Conservation (phyloP, 2,797 vertebrate genomes). For the Pantherophis vulpinus region DNA sequence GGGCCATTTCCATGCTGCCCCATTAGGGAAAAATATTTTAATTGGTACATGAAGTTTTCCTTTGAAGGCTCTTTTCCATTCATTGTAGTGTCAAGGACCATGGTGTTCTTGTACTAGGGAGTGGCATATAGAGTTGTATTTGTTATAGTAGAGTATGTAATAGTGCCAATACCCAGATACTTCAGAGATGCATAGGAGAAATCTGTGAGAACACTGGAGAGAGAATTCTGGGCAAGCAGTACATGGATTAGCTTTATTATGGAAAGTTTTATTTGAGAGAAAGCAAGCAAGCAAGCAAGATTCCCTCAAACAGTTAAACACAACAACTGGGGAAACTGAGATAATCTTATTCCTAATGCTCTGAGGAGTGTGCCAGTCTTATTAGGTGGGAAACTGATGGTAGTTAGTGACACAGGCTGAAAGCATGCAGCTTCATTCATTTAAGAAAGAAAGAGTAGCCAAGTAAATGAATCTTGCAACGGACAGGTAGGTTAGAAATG, state of each 20-base stretch:
- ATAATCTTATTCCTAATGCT: slow-evolving; percentile 63
- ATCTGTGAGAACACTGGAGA: background rate
- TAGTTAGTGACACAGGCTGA: slow-evolving; percentile 58
- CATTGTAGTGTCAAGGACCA: background rate
- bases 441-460: slow-evolving; percentile 59
- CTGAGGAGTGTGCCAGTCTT: slow-evolving; percentile 63
- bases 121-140: background rate
- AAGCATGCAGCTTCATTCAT: slow-evolving; percentile 67
- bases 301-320: slow-evolving; percentile 1
- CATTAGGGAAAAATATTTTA: background rate
- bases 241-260: background rate
- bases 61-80: background rate
- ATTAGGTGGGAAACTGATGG: slow-evolving; percentile 65
- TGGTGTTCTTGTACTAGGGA: background rate
- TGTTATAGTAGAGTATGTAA: background rate
- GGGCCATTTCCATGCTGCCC: background rate
- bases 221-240: background rate
- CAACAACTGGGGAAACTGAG: slow-evolving; percentile 53
- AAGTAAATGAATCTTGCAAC: slow-evolving; percentile 58
- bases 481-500: slow-evolving; percentile 52
- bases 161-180: background rate
- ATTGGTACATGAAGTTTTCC: background rate
- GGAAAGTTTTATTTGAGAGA: background rate
- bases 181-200: background rate
- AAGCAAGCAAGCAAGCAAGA: background rate